Evolutionary conservation across 1,140 invertebrate genomes (phyloP).

Genomic region (Saccostrea glomerata): DNA sequence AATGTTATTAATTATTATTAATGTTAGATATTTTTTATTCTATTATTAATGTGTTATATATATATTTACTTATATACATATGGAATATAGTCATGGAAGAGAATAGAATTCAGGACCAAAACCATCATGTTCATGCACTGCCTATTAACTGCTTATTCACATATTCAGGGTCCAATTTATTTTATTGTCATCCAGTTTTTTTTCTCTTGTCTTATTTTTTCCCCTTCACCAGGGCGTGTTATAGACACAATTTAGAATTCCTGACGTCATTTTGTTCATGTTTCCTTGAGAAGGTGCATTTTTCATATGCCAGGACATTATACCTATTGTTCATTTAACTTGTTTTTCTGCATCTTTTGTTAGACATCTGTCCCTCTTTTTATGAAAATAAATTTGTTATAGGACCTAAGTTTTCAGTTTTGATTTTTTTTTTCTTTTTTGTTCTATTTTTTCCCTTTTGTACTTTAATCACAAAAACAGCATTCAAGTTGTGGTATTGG

Average conservation of each 20-base stretch:
- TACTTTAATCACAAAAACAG: slow-evolving; percentile 15
- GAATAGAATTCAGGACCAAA: slow-evolving; percentile 1
- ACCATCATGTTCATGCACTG: slow-evolving; percentile 25
- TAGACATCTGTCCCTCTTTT: background rate
- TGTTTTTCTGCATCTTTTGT: slow-evolving; percentile 28
- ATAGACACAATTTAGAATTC: slow-evolving; percentile 14
- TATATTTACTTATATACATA: slow-evolving; percentile 2
- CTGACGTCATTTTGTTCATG: slow-evolving; percentile 14
- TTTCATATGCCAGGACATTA: slow-evolving; percentile 16
- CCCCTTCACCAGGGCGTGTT: background rate
- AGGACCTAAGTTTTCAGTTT: slow-evolving; percentile 20
- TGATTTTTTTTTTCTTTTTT: background rate
- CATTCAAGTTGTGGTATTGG: background rate
- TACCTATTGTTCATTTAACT: slow-evolving; percentile 21
- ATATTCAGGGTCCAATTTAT: slow-evolving; percentile 24
- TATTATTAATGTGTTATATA: slow-evolving; percentile 33
- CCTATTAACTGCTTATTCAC: slow-evolving; percentile 6
- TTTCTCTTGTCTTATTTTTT: background rate
- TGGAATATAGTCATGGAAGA: slow-evolving; percentile 23
- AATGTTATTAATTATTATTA: slow-evolving; percentile 24
- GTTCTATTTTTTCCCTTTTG: slow-evolving; percentile 1
- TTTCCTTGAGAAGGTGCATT: slow-evolving; percentile 33
- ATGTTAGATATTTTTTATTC: slow-evolving; percentile 28
- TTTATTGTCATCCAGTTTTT: slow-evolving; percentile 3
- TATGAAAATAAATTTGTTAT: slow-evolving; percentile 4